phyloP scores from a whole-genome alignment of 53 echinoderm and acorn worm species.

The Temnopleurus reevesii region DNA sequence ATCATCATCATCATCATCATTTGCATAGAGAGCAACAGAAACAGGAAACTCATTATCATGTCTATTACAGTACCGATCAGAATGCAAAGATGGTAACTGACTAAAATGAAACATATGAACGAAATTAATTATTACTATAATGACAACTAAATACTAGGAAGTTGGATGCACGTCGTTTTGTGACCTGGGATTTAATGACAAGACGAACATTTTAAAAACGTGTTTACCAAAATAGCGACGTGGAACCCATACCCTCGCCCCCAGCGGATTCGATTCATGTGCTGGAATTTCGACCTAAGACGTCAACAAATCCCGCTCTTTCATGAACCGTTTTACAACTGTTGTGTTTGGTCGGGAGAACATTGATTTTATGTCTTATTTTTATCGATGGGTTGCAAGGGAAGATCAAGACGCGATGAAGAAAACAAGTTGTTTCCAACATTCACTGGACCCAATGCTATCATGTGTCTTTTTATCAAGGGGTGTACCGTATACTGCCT shows the following conservation, averaged over 20 bases:
- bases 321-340: background rate
- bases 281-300: background rate
- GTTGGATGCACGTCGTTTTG: too few relatives aligned
- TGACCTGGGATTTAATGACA: background rate
- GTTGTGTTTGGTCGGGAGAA: conserved; percentile 8
- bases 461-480: background rate
- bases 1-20: too few relatives aligned
- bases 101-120: too few relatives aligned
- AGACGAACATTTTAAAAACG: background rate
- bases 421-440: conserved; percentile 9
- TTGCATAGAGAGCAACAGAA: too few relatives aligned
- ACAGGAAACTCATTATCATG: too few relatives aligned
- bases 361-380: background rate
- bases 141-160: too few relatives aligned
- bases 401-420: background rate
- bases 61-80: too few relatives aligned
- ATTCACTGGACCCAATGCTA: background rate
- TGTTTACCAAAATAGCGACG: background rate
- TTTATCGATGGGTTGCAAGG: background rate
- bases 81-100: too few relatives aligned
- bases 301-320: conserved; percentile 1
- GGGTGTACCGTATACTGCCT: too few relatives aligned
- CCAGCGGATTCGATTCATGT: conserved; percentile 3
- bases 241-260: background rate
- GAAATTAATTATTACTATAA: too few relatives aligned